Base-by-base conservation (phyloP, 1,140 invertebrate species). In the Pogonomyrmex californicus region DNA sequence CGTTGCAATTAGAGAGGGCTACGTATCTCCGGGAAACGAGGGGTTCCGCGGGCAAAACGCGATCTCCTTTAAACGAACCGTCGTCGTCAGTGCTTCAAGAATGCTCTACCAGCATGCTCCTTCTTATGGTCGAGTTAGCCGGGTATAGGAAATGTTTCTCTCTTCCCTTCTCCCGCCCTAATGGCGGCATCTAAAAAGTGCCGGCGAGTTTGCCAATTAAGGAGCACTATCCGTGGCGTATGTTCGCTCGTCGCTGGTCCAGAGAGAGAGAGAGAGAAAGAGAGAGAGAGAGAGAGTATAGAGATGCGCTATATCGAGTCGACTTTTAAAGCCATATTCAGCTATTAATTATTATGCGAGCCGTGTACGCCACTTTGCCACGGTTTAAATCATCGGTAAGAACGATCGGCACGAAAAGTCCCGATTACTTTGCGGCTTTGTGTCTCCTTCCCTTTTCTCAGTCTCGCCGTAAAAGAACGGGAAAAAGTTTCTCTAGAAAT, bases 311-410 rank as follows among this genome's bases (percentile, higher is more conserved):
- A 23, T 44, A 44, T n/a, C 70, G 44, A 44, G 47, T 65, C 58
- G 68, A 23, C n/a, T 77, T 44, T 58, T 58, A 23, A 81, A 76
- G 56, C 86, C 70, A 12, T 65, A 73, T 76, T 73, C 30, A 44
- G 82, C 68, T 87, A 85, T 89, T 87, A 93, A 91, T 93, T 93
- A 92, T 92, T 85, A 92, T 93, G 87, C 89, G 86, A 79, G 58
- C 87, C 91, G 90, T 91, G 93, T 92, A 88, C 90, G 58, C 47
- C 88, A 79, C 82, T 93, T 92, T 89, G 87, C 86, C 60, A 56
- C 71, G 51, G 56, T 92, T 94, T 71, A 49, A 94, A 93, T 94
- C 93, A 93, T 92, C 92, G 88, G 36, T 56, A 54, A 12, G 54
- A 30, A 47, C 68, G 30, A 30, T 54, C 68, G 56, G 38, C 73